These are phyloP conservation scores for Cromileptes altivelis DNA, from an alignment of 2,113 vertebrate species.

Conservation along the genomic window DNA sequence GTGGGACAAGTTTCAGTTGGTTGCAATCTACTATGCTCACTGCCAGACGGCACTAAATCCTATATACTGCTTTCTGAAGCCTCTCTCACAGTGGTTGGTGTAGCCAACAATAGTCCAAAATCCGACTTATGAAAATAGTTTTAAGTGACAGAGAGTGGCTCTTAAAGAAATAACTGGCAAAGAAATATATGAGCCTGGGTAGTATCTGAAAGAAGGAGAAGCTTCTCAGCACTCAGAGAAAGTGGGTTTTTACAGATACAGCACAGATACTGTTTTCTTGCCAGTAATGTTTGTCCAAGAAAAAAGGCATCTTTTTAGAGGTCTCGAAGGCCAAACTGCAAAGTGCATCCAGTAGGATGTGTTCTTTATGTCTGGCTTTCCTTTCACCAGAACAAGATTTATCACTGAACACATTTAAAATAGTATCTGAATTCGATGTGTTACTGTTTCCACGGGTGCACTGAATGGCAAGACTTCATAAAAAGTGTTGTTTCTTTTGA, in stretches of 20 bases:
- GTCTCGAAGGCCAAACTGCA: neutral
- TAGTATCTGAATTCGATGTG: neutral
- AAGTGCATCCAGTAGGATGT: neutral
- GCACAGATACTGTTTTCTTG: slow-evolving; percentile 2
- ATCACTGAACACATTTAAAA: neutral
- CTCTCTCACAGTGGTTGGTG: neutral
- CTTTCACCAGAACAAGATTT: neutral
- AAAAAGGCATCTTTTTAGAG: neutral
- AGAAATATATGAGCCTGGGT: slow-evolving; percentile 7
- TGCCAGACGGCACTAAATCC: too few species aligned
- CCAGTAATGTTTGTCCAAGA: neutral
- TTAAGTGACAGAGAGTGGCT: slow-evolving; percentile 11
- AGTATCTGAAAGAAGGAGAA: slow-evolving; percentile 20
- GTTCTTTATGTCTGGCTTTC: neutral
- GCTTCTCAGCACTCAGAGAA: neutral
- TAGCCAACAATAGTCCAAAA: neutral
- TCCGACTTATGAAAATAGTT: neutral
- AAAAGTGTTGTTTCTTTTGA: neutral
- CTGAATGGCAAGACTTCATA: neutral
- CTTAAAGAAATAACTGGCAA: neutral
- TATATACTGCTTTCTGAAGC: neutral
- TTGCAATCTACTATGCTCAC: too few species aligned
- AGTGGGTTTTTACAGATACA: neutral
- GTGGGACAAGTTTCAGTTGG: too few species aligned
- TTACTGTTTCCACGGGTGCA: neutral